A percentile compares a stretch with the other conserved stretches of the same genome.
phyloP scores from a whole-genome alignment of 2,888 invertebrate genomes.

The Listrodromus nycthemerus region DNA sequence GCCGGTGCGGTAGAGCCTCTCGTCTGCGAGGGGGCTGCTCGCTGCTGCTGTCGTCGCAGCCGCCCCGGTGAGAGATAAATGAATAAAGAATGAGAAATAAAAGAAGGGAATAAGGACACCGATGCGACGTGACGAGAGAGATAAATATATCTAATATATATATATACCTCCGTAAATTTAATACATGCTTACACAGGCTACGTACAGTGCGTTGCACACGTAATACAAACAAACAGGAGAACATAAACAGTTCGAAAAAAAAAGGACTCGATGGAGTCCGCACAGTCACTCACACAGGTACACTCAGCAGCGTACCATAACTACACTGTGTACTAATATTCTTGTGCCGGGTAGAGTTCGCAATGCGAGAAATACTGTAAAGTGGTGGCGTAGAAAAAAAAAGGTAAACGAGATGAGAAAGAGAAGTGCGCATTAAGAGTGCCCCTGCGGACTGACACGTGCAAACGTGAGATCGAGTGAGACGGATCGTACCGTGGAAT shows the following conservation, averaged over 20 bases:
- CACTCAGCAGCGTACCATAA: not conserved
- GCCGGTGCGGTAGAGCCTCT: constrained; percentile 27
- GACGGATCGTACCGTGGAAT: constrained; percentile 36
- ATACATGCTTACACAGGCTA: constrained; percentile 9
- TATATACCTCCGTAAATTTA: not conserved
- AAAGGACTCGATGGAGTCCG: constrained; percentile 23
- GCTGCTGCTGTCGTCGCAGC: constrained; percentile 47
- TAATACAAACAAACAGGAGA: constrained; percentile 54
- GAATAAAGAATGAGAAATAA: constrained; percentile 65
- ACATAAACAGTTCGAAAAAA: constrained; percentile 56
- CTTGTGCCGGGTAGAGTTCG: constrained; percentile 22
- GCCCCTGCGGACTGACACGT: not conserved
- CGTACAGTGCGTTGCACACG: constrained; percentile 23
- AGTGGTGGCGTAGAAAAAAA: constrained; percentile 40
- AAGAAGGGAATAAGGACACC: constrained; percentile 69
- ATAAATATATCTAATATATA: not conserved
- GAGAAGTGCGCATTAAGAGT: constrained; percentile 59
- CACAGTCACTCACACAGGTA: constrained; percentile 29
- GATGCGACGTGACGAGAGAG: constrained; percentile 55
- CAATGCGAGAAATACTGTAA: constrained; percentile 34
- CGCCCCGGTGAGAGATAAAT: constrained; percentile 62
- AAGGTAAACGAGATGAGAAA: constrained; percentile 56
- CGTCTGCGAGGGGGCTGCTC: constrained; percentile 14
- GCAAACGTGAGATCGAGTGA: constrained; percentile 39
- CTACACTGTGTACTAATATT: constrained; percentile 48